phyloP scores from a whole-genome alignment of 2,888 invertebrate species.

The Nysson spinosus region DNA sequence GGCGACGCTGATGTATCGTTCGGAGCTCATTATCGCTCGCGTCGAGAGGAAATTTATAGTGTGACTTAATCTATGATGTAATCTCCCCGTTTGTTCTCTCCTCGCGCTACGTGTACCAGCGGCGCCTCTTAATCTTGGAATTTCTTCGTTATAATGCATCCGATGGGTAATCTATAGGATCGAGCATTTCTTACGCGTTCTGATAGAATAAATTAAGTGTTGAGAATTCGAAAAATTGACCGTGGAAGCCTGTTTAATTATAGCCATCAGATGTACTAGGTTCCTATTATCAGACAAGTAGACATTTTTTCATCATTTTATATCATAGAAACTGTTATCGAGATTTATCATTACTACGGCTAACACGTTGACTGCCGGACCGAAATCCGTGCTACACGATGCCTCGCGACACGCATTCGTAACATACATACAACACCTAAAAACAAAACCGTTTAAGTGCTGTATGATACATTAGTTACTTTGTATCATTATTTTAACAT shows the following conservation, averaged over 20 bases:
- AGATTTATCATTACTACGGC: too few relatives aligned
- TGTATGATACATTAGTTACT: too few relatives aligned
- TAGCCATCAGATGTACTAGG: too few relatives aligned
- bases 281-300: too few relatives aligned
- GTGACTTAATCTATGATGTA: conserved; percentile 61
- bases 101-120: conserved; percentile 20
- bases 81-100: conserved; percentile 53
- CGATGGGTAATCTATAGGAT: conserved; percentile 51
- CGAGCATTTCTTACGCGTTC: conserved; percentile 12
- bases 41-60: conserved; percentile 56
- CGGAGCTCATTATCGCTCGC: conserved; percentile 58
- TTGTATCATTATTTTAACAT: too few relatives aligned
- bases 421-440: too few relatives aligned
- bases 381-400: too few relatives aligned
- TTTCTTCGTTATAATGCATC: conserved; percentile 65
- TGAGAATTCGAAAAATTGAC: not conserved
- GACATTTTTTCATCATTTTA: too few relatives aligned
- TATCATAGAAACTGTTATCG: too few relatives aligned
- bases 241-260: conserved; percentile 23
- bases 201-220: conserved; percentile 31
- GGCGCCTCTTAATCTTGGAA: conserved; percentile 59
- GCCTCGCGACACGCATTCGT: too few relatives aligned
- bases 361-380: too few relatives aligned
- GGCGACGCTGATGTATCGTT: conserved; percentile 57
- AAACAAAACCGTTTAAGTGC: too few relatives aligned